A percentile compares a stretch with the other conserved stretches of the same genome.
These are phyloP conservation scores for Stegodyphus mimosarum DNA, from an alignment of 1,140 invertebrate genomes.

Conservation along the genomic window DNA sequence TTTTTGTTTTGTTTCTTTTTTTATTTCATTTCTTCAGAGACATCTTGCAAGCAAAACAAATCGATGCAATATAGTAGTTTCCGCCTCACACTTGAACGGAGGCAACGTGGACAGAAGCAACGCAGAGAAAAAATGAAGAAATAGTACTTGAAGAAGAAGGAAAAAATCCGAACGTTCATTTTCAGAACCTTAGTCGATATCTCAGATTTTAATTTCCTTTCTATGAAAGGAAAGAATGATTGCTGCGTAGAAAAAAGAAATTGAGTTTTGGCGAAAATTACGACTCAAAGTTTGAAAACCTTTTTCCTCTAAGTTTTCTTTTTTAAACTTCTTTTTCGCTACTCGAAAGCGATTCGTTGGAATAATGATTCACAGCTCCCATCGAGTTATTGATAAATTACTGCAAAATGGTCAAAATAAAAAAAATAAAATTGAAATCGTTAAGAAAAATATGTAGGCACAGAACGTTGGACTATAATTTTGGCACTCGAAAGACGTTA, in stretches of 20 bases:
- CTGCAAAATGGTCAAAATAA: conserved; percentile 1
- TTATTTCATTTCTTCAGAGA: not conserved
- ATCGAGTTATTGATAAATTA: conserved; percentile 59
- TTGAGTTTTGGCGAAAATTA: conserved; percentile 43
- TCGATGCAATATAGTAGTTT: conserved; percentile 16
- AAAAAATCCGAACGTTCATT: conserved; percentile 18
- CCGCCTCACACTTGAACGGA: conserved; percentile 2
- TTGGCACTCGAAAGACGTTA: conserved; percentile 42
- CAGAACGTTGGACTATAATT: conserved; percentile 21
- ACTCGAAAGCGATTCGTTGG: conserved; percentile 41
- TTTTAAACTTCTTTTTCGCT: not conserved
- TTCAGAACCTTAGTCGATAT: conserved; percentile 30
- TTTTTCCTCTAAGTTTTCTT: not conserved
- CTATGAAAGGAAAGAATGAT: conserved; percentile 50
- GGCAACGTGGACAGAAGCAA: conserved; percentile 1
- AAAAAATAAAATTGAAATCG: not conserved
- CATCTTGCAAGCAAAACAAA: conserved; percentile 11
- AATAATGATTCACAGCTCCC: conserved; percentile 38
- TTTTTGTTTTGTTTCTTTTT: not conserved
- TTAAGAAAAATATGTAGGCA: not conserved
- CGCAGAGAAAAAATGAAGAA: not conserved
- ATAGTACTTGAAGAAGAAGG: conserved; percentile 6
- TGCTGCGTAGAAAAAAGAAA: conserved; percentile 34
- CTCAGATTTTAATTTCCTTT: conserved; percentile 49
- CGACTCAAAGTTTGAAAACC: conserved; percentile 46